Base-by-base conservation (phyloP, 2,113 vertebrate genomes). In the Solea solea region DNA sequence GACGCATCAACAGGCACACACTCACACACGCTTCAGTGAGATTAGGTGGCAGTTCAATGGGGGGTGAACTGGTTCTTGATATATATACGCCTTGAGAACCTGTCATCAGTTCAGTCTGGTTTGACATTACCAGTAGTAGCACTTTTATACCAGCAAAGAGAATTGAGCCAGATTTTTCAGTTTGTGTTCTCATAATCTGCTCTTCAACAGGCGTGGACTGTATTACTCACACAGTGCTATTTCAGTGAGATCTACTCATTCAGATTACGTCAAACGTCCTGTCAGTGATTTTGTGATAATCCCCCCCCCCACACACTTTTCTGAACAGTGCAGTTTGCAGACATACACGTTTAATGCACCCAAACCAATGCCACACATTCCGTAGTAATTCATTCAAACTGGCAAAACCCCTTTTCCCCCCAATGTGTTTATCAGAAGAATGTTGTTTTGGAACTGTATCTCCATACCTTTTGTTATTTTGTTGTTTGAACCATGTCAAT, bases 291-390 rank as follows among this genome's bases (percentile, higher is more conserved):
- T 9, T 67, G 9, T 16, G 16, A 40, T 27, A 41, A 8, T 39
- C 16, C 34, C 9, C 48, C 44, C 56, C 5, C 16, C 42, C 10
- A 10, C 7, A 44, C 42, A 12, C 57, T 48, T 12, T 64, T 61
- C 34, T 57, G 12, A 58, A 25, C 49, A 10, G 25, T 34, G 1
- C 1, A 14, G 48, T 61, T 13, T 53, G n/a, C 48, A 61, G 9
- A 52, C 7, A 61, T 48, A 62, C 51, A 73, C 14, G 51, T 59
- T 51, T 50, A 63, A 46, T 67, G 58, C 60, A 66, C 42, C 70
- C 5, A 28, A 45, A 83, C 58, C 25, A 74, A 56, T 80, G 85
- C 89, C 87, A 64, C 75, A 72, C 85, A 90, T 91, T 89, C 85
- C 87, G 76, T 39, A 50, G 55, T 4, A 10, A 14, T 53, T 59